Evolutionary conservation across 2,113 vertebrate species (phyloP), one percentile per base, ranked within the genome.

Genomic region (Mobula hypostoma): DNA sequence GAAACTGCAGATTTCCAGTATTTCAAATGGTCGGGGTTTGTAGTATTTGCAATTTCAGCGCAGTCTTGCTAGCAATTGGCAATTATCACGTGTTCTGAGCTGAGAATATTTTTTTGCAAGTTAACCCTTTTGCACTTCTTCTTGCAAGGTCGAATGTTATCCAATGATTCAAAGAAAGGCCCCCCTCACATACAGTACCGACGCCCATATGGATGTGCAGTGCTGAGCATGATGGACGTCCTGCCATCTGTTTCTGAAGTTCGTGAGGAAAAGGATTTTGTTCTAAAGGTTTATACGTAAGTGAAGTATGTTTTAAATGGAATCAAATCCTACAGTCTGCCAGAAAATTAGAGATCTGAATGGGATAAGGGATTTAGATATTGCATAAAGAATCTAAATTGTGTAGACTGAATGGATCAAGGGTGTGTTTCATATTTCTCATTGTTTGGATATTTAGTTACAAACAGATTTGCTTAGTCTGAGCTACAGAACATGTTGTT

Each of bases 281-380:
- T 99, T 94, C 98, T 99, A 94, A 99, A 99, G 96, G 98, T 99
- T 96, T 99, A 99, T 96, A 99, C 97, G 98, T 99, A 95, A 98
- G 98, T 98, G 95, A 94, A 9, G 8, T 56, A 14, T 94, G 40
- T 7, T 91, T 94, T 4, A 94, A 58, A 82, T 95, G 27, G 76
- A 94, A 91, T 95, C 63, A 19, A n/a, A 66, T 56, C 94, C 5
- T 72, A 91, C 61, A 88, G 94, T 94, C 36, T 74, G 2, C 21
- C 7, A 56, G 56, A 15, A 90, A 29, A 19, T 90, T 15, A 32
- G 21, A 27, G 21, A 61, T 61, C 56, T n/a, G 5, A 9, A 5
- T 58, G 56, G 3, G 24, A 7, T 87, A 4, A 27, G 2, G 82
- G 58, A 29, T 29, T 9, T 61, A 4, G 27, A 6, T 87, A 61